Evolutionary conservation across 2,888 invertebrate species (phyloP).

Genomic region (Melieria picta): DNA sequence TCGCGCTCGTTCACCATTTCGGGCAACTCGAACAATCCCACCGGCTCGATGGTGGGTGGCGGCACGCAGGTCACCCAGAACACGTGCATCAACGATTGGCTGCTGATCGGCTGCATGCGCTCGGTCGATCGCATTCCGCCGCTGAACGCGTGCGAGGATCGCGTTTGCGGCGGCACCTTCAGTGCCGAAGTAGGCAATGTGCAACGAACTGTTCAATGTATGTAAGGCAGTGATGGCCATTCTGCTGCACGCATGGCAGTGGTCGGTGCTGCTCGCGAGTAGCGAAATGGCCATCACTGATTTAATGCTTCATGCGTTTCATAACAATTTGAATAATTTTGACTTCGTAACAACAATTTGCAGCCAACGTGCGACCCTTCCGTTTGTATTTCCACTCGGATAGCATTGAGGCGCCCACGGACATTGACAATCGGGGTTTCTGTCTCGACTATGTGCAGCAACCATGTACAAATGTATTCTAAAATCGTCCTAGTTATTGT

Average conservation of each 20-base stretch:
- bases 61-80: conserved; percentile 74
- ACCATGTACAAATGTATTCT: conserved; percentile 76
- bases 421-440: conserved; percentile 81
- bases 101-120: conserved; percentile 79
- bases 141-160: conserved; percentile 77
- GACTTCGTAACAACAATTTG: neutral
- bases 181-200: conserved; percentile 77
- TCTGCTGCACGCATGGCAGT: neutral
- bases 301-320: neutral
- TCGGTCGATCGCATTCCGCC: conserved; percentile 67
- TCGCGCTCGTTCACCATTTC: conserved; percentile 80
- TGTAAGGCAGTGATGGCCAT: neutral
- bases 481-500: neutral
- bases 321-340: neutral
- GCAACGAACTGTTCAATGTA: conserved; percentile 78
- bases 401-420: conserved; percentile 78
- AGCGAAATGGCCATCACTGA: neutral
- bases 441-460: conserved; percentile 87
- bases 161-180: conserved; percentile 85
- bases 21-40: conserved; percentile 78
- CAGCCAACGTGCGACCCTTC: conserved; percentile 85
- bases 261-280: too few species aligned
- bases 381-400: conserved; percentile 82
- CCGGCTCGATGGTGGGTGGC: conserved; percentile 76
- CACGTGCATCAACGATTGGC: conserved; percentile 81